Evolutionary conservation across 2,797 vertebrate genomes (phyloP).

Genomic region (Gephyroberyx darwinii): DNA sequence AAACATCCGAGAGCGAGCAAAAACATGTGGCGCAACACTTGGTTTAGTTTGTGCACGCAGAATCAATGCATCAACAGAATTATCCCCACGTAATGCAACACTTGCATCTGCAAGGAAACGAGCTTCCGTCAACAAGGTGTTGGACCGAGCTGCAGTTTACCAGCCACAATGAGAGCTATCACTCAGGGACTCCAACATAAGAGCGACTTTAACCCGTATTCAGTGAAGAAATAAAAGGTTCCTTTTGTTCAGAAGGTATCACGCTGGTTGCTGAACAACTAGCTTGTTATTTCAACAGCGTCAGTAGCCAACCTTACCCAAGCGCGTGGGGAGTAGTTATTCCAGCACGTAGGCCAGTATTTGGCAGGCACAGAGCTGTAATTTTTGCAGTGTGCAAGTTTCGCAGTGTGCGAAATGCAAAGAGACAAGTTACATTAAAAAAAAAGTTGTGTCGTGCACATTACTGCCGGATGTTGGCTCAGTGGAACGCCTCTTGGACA

Average conservation of each 20-base stretch:
- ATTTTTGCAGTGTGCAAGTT: constrained; percentile 45
- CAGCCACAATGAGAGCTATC: neutral
- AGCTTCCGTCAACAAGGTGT: neutral
- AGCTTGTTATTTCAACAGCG: constrained; percentile 6
- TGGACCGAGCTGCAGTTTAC: constrained; percentile 19
- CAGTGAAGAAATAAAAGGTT: constrained; percentile 31
- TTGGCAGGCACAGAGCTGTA: constrained; percentile 42
- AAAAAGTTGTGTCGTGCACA: constrained; percentile 38
- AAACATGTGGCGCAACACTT: neutral
- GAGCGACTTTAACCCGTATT: constrained; percentile 31
- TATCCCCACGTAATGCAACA: neutral
- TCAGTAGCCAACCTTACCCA: constrained; percentile 39
- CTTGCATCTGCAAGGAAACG: neutral
- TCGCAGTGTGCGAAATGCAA: constrained; percentile 53
- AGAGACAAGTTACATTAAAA: constrained; percentile 38
- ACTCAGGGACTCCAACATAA: constrained; percentile 19
- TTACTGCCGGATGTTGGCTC: constrained; percentile 38
- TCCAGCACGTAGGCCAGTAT: constrained; percentile 17
- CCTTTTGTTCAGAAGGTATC: constrained; percentile 20
- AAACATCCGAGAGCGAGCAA: neutral
- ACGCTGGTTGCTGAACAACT: constrained; percentile 20
- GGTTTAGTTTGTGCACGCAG: neutral
- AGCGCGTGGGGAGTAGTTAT: constrained; percentile 23
- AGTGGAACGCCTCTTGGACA: constrained; percentile 37
- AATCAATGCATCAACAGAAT: neutral